phyloP scores from a whole-genome alignment of 1,140 invertebrate genomes.

The Pogonomyrmex barbatus region DNA sequence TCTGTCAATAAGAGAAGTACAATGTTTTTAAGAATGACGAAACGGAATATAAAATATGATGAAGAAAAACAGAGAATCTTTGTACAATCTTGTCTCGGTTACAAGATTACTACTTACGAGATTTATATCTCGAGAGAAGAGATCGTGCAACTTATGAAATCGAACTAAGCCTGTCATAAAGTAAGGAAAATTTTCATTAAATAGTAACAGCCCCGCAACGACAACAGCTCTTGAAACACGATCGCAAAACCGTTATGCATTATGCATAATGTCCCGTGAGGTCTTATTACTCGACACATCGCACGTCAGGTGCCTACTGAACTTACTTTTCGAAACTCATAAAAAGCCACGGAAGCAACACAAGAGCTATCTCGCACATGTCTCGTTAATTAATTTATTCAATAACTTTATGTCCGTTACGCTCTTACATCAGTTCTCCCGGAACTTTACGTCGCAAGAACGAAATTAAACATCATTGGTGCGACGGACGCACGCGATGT shows the following conservation, averaged over 20 bases:
- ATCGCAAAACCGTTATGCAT: slow-evolving; percentile 28
- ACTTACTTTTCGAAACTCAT: slow-evolving; percentile 35
- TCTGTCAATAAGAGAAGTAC: not conserved
- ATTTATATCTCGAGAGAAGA: not conserved
- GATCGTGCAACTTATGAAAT: slow-evolving; percentile 14
- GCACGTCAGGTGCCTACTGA: not conserved
- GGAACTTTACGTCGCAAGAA: slow-evolving; percentile 8
- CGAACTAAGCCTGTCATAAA: not conserved
- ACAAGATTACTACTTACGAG: slow-evolving; percentile 7
- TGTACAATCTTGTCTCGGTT: slow-evolving; percentile 3
- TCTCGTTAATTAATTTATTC: slow-evolving; percentile 36
- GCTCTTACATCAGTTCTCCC: not conserved
- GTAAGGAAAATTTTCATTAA: slow-evolving; percentile 43
- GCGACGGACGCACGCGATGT: not conserved
- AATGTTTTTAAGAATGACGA: not conserved
- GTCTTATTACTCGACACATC: slow-evolving; percentile 12
- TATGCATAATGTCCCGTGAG: slow-evolving; percentile 19
- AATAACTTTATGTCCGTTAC: slow-evolving; percentile 4
- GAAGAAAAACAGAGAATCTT: not conserved
- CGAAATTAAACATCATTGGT: slow-evolving; percentile 8
- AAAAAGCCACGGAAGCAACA: slow-evolving; percentile 21
- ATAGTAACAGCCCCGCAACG: not conserved
- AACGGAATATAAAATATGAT: slow-evolving; percentile 35
- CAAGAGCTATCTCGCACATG: slow-evolving; percentile 1
- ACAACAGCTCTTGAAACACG: not conserved